phyloP scores from a whole-genome alignment of 2,888 invertebrate genomes.

The Limnephilus rhombicus region DNA sequence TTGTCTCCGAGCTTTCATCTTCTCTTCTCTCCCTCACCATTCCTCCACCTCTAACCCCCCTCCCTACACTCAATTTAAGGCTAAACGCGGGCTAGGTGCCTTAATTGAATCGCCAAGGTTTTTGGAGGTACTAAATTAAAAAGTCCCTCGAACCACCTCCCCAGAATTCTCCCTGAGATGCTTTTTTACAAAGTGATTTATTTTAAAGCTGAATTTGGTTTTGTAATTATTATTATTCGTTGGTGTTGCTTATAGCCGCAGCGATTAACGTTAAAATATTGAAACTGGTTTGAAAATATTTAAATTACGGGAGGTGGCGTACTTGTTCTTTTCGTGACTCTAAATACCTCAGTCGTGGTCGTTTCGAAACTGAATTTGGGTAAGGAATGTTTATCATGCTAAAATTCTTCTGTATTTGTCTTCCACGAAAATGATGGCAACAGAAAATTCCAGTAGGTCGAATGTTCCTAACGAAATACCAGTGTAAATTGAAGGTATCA shows the following conservation, averaged over 20 bases:
- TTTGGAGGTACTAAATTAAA: conserved; percentile 24
- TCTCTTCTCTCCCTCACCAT: neutral
- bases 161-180: neutral
- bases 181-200: neutral
- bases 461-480: no score
- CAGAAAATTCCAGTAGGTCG: no score
- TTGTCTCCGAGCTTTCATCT: neutral
- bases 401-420: no score
- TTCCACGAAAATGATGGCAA: no score
- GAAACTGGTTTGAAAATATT: neutral
- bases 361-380: neutral
- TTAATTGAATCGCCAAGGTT: conserved; percentile 20
- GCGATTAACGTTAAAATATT: neutral
- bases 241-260: neutral
- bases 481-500: no score
- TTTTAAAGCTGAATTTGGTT: neutral
- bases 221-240: neutral
- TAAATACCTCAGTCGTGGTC: neutral
- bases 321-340: neutral
- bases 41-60: neutral
- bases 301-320: neutral
- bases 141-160: neutral
- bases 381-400: neutral
- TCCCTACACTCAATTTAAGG: conserved; percentile 19
- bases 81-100: conserved; percentile 10